Evolutionary conservation across 2,113 vertebrate species (phyloP).

Genomic region (Leptobrachium leishanense): DNA sequence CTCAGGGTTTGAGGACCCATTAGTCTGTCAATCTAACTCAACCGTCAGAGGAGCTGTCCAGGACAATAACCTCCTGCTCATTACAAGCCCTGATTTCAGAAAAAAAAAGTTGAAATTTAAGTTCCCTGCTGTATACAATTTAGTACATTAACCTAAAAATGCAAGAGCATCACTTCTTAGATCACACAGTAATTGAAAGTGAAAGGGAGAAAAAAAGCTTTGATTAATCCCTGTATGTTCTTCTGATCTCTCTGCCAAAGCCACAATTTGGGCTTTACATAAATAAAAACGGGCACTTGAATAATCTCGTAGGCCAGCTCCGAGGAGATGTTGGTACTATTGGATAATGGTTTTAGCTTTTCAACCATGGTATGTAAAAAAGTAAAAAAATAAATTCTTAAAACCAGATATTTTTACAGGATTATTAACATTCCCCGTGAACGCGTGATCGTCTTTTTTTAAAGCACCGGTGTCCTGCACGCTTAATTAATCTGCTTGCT

Average conservation of each 20-base stretch:
- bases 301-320: background rate
- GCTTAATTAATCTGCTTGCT: no score
- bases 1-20: no score
- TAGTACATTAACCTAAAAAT: constrained; percentile 13
- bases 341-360: background rate
- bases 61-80: background rate
- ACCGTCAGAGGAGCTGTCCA: background rate
- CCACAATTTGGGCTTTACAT: constrained; percentile 13
- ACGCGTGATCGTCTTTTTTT: no score
- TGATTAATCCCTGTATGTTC: constrained; percentile 33
- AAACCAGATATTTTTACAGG: no score
- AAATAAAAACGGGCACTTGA: background rate
- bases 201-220: constrained; percentile 25
- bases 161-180: constrained; percentile 29
- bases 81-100: background rate
- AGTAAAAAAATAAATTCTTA: background rate
- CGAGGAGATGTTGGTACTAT: no score
- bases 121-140: background rate
- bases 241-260: constrained; percentile 36
- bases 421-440: no score
- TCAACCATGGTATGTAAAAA: background rate
- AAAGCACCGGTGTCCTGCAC: no score
- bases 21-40: no score
- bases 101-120: background rate
- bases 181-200: constrained; percentile 34